Evolutionary conservation across 2,888 invertebrate genomes (phyloP).

Genomic region (Oligia strigilis): DNA sequence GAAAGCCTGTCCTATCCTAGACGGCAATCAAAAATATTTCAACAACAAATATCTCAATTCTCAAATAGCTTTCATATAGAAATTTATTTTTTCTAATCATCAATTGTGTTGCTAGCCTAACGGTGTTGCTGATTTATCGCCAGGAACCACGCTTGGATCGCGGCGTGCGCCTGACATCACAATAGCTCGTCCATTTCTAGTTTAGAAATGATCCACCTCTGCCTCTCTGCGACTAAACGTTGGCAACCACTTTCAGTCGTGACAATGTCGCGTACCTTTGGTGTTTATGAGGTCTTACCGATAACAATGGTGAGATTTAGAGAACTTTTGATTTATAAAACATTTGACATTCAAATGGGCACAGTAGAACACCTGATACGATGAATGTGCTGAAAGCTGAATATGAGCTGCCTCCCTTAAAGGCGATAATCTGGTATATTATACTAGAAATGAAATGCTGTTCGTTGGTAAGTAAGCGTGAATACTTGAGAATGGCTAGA

Average conservation of each 20-base stretch:
- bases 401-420: not conserved
- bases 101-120: conserved; percentile 69
- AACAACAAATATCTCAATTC: conserved; percentile 27
- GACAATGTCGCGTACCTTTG: conserved; percentile 69
- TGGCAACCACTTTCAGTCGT: conserved; percentile 69
- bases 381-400: conserved; percentile 13
- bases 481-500: not conserved
- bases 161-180: conserved; percentile 79
- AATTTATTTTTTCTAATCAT: conserved; percentile 56
- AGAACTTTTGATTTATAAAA: conserved; percentile 45
- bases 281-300: conserved; percentile 70
- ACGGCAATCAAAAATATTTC: not conserved
- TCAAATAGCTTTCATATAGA: conserved; percentile 38
- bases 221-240: conserved; percentile 59
- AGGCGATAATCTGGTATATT: not conserved
- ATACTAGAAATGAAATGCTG: not conserved
- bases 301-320: conserved; percentile 58
- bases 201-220: conserved; percentile 74
- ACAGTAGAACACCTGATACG: conserved; percentile 30
- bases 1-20: conserved; percentile 7
- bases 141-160: conserved; percentile 70
- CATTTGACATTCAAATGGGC: conserved; percentile 35
- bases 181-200: conserved; percentile 82
- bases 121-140: conserved; percentile 74
- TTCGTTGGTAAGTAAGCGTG: not conserved